Evolutionary conservation across 2,797 vertebrate genomes (phyloP), one percentile per base, ranked within the genome.

Genomic region (Crypturellus tataupa): DNA sequence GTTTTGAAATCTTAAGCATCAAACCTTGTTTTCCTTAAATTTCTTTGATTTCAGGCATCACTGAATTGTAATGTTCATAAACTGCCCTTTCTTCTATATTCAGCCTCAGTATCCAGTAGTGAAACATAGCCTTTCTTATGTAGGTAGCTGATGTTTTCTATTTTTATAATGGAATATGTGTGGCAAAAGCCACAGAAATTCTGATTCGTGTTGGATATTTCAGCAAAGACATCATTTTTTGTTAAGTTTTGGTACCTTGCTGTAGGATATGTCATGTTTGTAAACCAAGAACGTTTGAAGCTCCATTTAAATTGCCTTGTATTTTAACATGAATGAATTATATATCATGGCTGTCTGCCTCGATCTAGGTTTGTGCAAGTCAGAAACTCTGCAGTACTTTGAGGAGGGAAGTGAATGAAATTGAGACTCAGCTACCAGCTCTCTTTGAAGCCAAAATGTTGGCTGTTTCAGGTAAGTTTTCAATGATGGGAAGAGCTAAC

Each of bases 381-480:
- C 98, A 99, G 98, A 98, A 98, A 78, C 97, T 99, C 94, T 98
- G 98, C 96, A 98, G 97, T 92, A 97, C 98, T 96, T 97, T 99
- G 93, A 98, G 98, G 91, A 98, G 97, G 96, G 98, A 98, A 98
- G 98, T 98, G 89, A 98, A 97, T 25, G 98, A 99, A 95, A 98
- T 98, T 44, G 99, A 99, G 93, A 98, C 97, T 42, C 98, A 98
- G 49, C 98, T 99, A 60, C 97, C 98, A 85, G 95, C 97, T 4
- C 97, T 99, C 92, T 98, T 99, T 23, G 98, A 99, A 97, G 98
- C 98, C 95, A 99, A 99, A 96, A 97, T 98, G 93, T 98, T 98
- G 3, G 98, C 99, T 90, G 91, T 98, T 94, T 98, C 99, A 98
- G 99, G 99, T 99, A 98, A 97, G 86, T 82, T 77, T 81, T 77